Evolutionary conservation across 2,113 vertebrate genomes (phyloP), one percentile per base, ranked within the genome.

Genomic region (Nothobranchius furzeri): DNA sequence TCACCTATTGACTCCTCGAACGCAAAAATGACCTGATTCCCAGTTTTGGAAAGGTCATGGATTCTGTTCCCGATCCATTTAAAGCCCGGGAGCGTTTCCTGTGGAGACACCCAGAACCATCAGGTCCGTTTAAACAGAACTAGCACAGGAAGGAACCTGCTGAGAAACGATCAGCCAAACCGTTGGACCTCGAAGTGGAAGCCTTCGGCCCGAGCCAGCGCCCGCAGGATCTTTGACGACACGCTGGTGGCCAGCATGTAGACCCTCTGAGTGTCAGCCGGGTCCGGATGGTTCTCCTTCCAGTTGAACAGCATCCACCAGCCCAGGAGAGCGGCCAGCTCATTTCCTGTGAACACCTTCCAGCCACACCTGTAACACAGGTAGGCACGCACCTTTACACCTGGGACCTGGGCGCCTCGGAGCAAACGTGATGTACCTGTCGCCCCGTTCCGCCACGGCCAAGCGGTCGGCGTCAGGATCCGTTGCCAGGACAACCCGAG

Each of bases 1-100:
- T 76, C 83, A 98, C 97, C 97, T 55, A 99, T 98, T 3, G 97
- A 99, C 75, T 99, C 97, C 85, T 99, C 97, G 68, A 99, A 98
- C 6, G 96, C 91, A 80, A 99, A 99, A 14, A 99, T 89, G 67
- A 98, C 95, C 64, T 93, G 88, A 74, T 95, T 95, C 24, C 95
- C 95, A 0, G 84, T 82, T 66, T 93, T 92, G 9, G 92, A 53
- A 30, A 99, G 93, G 63, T 95, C 88, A 50, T 96, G 94, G 7
- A 98, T 96, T 84, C 94, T 86, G 60, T 94, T 96, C 80, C 97
- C 97, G 78, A 98, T 96, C 96, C 95, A 99, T 52, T 99, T 99
- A 81, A 99, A 98, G 35, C 97, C 97, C 6, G 97, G 97, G 36
- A 99, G 92, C 3, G 97, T 98, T 88, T 99, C 97, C 97, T 99